Conservation (phyloP, 2,113 vertebrate species). For the Tringa solitaria region DNA sequence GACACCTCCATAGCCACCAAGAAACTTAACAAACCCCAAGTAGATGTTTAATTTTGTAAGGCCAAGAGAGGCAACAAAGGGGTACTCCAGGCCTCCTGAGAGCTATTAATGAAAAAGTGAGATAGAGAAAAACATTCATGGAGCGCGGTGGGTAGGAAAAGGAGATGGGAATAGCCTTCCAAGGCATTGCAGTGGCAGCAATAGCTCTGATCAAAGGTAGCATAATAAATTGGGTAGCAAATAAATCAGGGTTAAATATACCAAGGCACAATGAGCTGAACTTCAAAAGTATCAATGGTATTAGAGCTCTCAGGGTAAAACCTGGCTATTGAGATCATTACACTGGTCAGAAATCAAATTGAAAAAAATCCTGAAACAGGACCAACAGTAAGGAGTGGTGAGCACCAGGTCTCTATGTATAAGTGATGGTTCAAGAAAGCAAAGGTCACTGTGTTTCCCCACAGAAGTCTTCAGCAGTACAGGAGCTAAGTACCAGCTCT, state of each 20-base stretch:
- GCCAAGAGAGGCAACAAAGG: background rate
- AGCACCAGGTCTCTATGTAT: background rate
- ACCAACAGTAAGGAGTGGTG: background rate
- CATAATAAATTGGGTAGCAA: background rate
- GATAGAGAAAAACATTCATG: background rate
- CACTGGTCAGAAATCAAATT: background rate
- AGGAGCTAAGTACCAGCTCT: background rate
- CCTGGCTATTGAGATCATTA: background rate
- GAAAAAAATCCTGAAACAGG: background rate
- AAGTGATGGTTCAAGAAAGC: background rate
- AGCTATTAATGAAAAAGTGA: background rate
- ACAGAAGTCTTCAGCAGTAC: background rate
- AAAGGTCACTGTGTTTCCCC: background rate
- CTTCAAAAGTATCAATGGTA: background rate
- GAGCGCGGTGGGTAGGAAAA: background rate
- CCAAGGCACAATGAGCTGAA: background rate
- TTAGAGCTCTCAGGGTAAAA: background rate
- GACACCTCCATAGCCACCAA: background rate
- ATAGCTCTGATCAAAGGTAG: background rate
- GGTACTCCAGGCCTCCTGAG: background rate
- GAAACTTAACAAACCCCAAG: background rate
- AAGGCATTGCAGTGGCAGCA: background rate
- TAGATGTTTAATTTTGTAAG: background rate
- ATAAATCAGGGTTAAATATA: background rate
- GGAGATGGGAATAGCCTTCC: background rate